Base-by-base conservation (phyloP, 1,140 invertebrate genomes). In the Atopsyche davidsoni region DNA sequence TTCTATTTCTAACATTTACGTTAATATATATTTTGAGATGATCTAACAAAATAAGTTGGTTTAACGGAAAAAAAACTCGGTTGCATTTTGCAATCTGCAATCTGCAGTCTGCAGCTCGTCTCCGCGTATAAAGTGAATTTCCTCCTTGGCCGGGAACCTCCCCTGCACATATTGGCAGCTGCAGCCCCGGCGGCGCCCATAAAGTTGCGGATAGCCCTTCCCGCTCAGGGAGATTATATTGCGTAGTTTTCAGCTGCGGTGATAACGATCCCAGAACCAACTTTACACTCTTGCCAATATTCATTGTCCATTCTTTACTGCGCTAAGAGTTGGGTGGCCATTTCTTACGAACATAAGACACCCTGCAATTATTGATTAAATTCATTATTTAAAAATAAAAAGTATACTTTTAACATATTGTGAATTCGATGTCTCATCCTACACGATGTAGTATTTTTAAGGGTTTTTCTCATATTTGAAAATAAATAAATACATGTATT, bases 231-330 rank as follows among this genome's bases (percentile, higher is more conserved):
- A 46, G 49, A 41, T 56, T 52, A 56, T 52, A 56, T 38, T 48
- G 49, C 53, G 53, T 48, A 45, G 42, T 52, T 52, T 52, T 48
- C 53, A 43, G 35, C 14, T 31, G 10, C 10, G 38, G 43, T 44
- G 54, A 56, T 51, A 56, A 56, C 54, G 54, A 56, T 49, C 53
- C 19, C 23, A 18, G 18, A 23, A 18, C 23, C 39, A 48, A 48
- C 23, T 48, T 46, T 46, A 46, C 32, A 34, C 36, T 36, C 35
- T 17, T 23, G 28, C 34, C 10, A 17, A 17, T 23, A 40, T 42
- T 46, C 50, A 52, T 52, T 52, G 50, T 52, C 46, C 43, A 17
- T 34, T 19, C 21, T 52, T 52, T 46, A 45, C 19, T 9, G 24
- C 36, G 22, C n/a, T n/a, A n/a, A n/a, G n/a, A n/a, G n/a, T n/a